Evolutionary conservation across 1,140 invertebrate genomes (phyloP), one percentile per base, ranked within the genome.

Genomic region (Scaptomyza pallida): DNA sequence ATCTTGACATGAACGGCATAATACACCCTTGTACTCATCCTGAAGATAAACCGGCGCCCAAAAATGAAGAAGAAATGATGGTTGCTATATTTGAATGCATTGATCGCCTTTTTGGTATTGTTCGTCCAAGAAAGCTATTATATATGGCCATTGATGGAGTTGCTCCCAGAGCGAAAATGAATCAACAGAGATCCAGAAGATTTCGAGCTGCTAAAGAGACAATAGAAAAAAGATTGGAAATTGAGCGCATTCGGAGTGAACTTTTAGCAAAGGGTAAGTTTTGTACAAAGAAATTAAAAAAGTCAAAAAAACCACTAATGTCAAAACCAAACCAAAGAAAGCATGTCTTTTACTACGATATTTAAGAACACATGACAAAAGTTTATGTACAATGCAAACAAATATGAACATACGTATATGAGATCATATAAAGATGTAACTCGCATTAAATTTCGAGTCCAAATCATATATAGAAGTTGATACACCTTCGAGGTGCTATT

Each of bases 131-230:
- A 70, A 98, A 98, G 92, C 59, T 99, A 6, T 92, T 99, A 43
- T 99, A 99, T 91, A 99, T 99, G 98, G 99, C 99, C 45, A 99
- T 99, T 92, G 99, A 99, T 93, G 99, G 99, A 71, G 99, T 99
- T 71, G 98, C 98, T 16, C 98, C 98, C 3, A 93, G 98, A 90
- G 98, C 98, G 10, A 99, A 99, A 93, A 99, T 99, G 99, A 99
- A 99, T 92, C 99, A 99, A 91, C 99, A 99, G 92, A 93, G 99
- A 78, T 99, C 98, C 13, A 93, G 99, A 74, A 93, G 99, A 81
- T 99, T 99, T 91, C 93, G 99, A 35, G 98, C 98, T 0, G 97
- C 98, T 0, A 99, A 99, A 92, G 99, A 99, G 93, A 94, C 96
- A 3, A 93, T 92, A 21, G 99, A 99, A 92, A 99, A 99, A 91